phyloP scores from a whole-genome alignment of 2,888 invertebrate species.

The Microlaimidae sp. region DNA sequence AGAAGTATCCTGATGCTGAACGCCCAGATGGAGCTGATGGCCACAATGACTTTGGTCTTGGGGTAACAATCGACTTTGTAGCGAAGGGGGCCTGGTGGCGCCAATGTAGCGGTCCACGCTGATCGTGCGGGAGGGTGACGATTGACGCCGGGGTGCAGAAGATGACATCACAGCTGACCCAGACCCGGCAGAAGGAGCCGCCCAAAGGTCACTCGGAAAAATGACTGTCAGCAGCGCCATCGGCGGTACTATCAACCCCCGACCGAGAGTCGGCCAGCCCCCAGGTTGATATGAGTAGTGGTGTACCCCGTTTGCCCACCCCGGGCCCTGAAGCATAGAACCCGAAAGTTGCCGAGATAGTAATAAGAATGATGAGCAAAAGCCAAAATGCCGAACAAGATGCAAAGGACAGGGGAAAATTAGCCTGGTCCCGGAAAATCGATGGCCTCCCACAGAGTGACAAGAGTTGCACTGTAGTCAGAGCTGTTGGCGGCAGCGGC shows the following conservation, averaged over 20 bases:
- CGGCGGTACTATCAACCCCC: conserved; percentile 34
- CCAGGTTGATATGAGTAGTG: conserved; percentile 34
- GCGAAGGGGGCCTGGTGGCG: conserved; percentile 32
- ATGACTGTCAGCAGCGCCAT: conserved; percentile 30
- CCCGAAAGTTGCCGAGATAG: conserved; percentile 34
- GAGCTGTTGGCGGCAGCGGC: too few relatives aligned
- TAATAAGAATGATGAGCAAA: too few relatives aligned
- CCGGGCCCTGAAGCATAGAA: conserved; percentile 33
- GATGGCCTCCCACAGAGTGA: too few relatives aligned
- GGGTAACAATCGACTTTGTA: conserved; percentile 33
- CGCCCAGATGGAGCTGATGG: conserved; percentile 30
- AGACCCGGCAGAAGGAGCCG: conserved; percentile 46
- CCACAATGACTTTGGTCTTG: conserved; percentile 22
- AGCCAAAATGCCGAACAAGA: too few relatives aligned
- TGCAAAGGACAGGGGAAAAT: too few relatives aligned
- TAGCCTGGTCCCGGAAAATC: too few relatives aligned
- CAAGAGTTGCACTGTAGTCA: too few relatives aligned
- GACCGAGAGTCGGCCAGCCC: conserved; percentile 35
- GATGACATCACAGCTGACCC: conserved; percentile 47
- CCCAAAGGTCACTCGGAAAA: conserved; percentile 47
- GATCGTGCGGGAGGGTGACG: too few relatives aligned
- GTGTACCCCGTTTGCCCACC: conserved; percentile 34
- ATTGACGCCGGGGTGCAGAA: too few relatives aligned
- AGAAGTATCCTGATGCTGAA: conserved; percentile 29
- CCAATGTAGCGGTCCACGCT: conserved; percentile 38